phyloP scores from a whole-genome alignment of 1,140 invertebrate genomes.

The Lasaia peninsularis region DNA sequence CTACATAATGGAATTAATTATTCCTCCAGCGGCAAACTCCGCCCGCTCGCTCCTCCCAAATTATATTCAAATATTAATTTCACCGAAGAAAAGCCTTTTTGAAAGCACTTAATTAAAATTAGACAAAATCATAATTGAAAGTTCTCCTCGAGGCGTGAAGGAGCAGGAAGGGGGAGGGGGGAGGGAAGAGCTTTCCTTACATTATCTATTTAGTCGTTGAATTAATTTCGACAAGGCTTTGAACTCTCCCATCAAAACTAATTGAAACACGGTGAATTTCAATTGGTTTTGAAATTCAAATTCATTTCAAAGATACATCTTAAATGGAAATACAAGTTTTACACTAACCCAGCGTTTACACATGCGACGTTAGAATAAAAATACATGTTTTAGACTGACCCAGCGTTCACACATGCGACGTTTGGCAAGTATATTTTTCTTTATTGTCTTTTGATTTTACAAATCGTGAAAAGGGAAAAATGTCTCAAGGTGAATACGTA shows the following conservation, averaged over 20 bases:
- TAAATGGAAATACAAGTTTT: constrained; percentile 25
- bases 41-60: constrained; percentile 67
- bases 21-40: constrained; percentile 63
- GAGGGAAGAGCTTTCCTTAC: constrained; percentile 56
- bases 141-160: constrained; percentile 75
- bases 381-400: no score
- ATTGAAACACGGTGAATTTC: constrained; percentile 4
- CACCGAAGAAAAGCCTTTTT: constrained; percentile 72
- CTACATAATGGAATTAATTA: constrained; percentile 67
- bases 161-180: constrained; percentile 46
- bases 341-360: no score
- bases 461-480: no score
- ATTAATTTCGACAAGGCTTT: constrained; percentile 59
- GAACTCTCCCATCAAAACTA: constrained; percentile 17
- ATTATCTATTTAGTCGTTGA: constrained; percentile 72
- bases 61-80: constrained; percentile 78
- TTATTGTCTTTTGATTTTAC: no score
- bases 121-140: constrained; percentile 77
- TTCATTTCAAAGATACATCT: not conserved
- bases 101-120: constrained; percentile 77
- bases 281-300: no score
- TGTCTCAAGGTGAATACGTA: no score
- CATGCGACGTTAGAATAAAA: no score
- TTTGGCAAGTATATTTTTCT: no score
- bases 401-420: no score